phyloP scores from a whole-genome alignment of 2,797 vertebrate species.

The Hozukius guyotensis region DNA sequence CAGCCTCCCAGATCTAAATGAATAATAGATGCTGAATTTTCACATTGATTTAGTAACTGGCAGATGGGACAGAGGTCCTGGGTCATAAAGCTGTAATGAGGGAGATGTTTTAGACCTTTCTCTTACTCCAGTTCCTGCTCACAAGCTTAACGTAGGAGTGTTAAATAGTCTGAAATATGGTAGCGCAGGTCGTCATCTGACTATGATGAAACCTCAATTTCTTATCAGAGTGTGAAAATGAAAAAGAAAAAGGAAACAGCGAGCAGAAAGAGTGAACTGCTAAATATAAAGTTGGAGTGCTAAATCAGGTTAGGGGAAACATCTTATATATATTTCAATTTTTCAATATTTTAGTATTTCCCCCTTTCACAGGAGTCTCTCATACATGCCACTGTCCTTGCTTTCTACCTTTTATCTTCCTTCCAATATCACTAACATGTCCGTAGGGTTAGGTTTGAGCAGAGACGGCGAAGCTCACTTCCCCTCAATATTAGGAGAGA shows the following conservation, averaged over 20 bases:
- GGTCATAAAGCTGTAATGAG: constrained; percentile 47
- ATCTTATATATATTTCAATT: constrained; percentile 5
- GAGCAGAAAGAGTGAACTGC: not conserved
- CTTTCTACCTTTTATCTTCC: constrained; percentile 26
- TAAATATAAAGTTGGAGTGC: not conserved
- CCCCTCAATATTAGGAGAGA: not conserved
- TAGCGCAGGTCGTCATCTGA: not conserved
- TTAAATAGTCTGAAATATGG: constrained; percentile 26
- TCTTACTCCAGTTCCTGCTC: not conserved
- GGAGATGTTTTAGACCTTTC: constrained; percentile 29
- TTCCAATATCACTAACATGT: constrained; percentile 15
- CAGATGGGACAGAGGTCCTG: constrained; percentile 23
- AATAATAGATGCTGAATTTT: constrained; percentile 46
- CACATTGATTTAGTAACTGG: constrained; percentile 41
- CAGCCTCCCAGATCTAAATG: constrained; percentile 22
- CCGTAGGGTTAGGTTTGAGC: not conserved
- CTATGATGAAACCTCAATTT: not conserved
- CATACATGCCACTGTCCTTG: not conserved
- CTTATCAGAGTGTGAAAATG: not conserved
- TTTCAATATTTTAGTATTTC: constrained; percentile 20
- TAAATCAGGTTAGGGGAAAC: not conserved
- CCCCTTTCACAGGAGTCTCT: not conserved
- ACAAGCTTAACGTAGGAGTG: not conserved
- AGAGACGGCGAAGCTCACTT: not conserved
- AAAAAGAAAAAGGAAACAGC: not conserved